Evolutionary conservation across 2,113 vertebrate species (phyloP), one percentile per base, ranked within the genome.

Genomic region (Bubo bubo): DNA sequence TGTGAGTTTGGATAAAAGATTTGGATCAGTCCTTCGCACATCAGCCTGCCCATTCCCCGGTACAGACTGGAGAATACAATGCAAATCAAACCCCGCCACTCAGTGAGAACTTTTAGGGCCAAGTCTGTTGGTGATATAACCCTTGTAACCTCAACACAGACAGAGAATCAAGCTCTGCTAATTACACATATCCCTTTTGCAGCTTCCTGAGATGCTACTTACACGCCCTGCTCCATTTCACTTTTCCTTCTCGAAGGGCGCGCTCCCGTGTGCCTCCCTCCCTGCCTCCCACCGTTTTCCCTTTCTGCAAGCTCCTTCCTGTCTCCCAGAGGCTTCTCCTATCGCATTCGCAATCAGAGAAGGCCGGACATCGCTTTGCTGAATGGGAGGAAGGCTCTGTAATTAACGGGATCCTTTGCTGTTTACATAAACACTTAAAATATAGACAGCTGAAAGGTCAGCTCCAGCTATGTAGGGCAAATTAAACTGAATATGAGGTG

Each of bases 381-480:
- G 98, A 98, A 98, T 98, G 97, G 95, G 94, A 98, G 98, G 98
- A 98, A 98, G 97, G 97, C 97, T 97, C 96, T 64, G 97, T 82
- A 98, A 98, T 98, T 98, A 98, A 97, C 92, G 70, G 96, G 96
- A 96, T 96, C 98, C 97, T 96, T 93, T 83, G 88, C 90, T 98
- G 95, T 98, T 98, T 97, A 98, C 97, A 98, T 80, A 98, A 98
- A 98, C 97, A 98, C 95, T 97, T 97, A 43, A 76, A 74, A 91
- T 20, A 77, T 2, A 77, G 94, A 81, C 77, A 94, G 97, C 76
- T 93, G 95, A 97, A 74, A 96, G 96, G 96, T 95, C 95, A 95
- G 35, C 95, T 79, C 92, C 95, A 95, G 77, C 92, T 32, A 8
- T 34, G 2, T 34, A 64, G 93, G 95, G 95, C 96, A 91, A 79